Percentiles rank a stretch among this genome's conserved stretches.
Evolutionary conservation across 2,888 invertebrate genomes (phyloP).

Genomic region (Galerucella pusilla): DNA sequence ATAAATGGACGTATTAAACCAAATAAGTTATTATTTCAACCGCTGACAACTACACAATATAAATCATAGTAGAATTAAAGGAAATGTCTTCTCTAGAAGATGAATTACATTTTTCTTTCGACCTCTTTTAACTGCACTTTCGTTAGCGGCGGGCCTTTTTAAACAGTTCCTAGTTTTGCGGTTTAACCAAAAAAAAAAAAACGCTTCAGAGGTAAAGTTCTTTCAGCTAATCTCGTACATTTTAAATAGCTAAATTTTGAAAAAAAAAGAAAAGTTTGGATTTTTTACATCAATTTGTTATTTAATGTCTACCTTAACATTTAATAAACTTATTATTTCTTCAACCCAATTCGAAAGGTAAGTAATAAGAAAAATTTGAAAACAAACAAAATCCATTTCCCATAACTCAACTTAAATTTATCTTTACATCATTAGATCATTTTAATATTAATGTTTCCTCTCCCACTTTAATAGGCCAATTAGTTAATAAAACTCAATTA

Average conservation of each 20-base stretch:
- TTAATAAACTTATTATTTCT: too few species aligned
- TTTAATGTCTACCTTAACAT: too few species aligned
- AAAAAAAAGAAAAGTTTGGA: too few species aligned
- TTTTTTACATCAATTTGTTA: too few species aligned
- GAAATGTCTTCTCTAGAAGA: conserved; percentile 62
- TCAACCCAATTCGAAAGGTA: too few species aligned
- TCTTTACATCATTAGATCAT: conserved; percentile 1
- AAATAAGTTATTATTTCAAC: conserved; percentile 62
- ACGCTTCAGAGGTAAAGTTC: background rate
- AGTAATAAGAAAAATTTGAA: background rate
- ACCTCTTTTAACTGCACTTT: conserved; percentile 45
- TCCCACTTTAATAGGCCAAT: conserved; percentile 26
- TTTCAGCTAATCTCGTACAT: background rate
- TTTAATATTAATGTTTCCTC: conserved; percentile 11
- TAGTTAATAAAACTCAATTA: conserved; percentile 21
- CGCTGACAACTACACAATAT: conserved; percentile 60
- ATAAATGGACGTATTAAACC: conserved; percentile 49
- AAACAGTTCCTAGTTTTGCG: background rate
- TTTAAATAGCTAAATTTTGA: background rate
- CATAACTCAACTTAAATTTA: background rate
- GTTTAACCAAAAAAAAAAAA: background rate
- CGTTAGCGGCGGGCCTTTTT: conserved; percentile 24
- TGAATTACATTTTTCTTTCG: conserved; percentile 61
- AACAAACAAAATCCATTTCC: conserved; percentile 11
- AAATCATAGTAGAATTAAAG: conserved; percentile 64